Evolutionary conservation across 2,113 vertebrate genomes (phyloP), one percentile per base, ranked within the genome.

Genomic region (Australoheros scitulus): DNA sequence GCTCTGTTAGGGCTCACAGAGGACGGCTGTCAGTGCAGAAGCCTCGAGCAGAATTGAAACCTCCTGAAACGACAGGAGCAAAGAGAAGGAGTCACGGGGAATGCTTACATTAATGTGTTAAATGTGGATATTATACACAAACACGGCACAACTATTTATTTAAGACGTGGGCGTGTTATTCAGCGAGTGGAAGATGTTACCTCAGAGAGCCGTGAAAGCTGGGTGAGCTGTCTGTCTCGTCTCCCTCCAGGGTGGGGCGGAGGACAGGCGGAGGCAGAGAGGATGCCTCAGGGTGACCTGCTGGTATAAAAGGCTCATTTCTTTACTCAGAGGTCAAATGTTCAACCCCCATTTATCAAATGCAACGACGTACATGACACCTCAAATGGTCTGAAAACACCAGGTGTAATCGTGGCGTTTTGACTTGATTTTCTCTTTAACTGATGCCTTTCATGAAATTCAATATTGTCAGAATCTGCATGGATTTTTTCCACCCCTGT

Each of bases 161-260:
- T 87, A 61, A 76, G 63, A 84, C 82, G 58, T 79, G 74, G 50
- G 58, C 77, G 76, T 61, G 86, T 86, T 82, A 64, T 84, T 47
- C 68, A 60, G 24, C 84, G 80, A 88, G 80, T 93, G 94, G 91
- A 92, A 89, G 81, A 83, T 74, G 84, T 92, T 93, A 91, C 83
- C 82, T 86, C 78, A 82, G 64, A 72, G 58, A 65, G 79, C 61
- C 77, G 80, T 81, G 43, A 83, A 81, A 79, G 63, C 26, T 61
- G 77, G 63, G 13, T 72, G 80, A 92, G 82, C 81, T 88, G 91
- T 89, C 84, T 89, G 92, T 90, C 81, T 81, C 65, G 34, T 82
- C 75, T 89, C 77, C 79, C 64, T 82, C 26, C 17, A 80, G 91
- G 90, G 92, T 90, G 89, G 88, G 81, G 82, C 76, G 26, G 68